Evolutionary conservation across 2,888 invertebrate genomes (phyloP), one percentile per base, ranked within the genome.

Genomic region (Troides aeacus): DNA sequence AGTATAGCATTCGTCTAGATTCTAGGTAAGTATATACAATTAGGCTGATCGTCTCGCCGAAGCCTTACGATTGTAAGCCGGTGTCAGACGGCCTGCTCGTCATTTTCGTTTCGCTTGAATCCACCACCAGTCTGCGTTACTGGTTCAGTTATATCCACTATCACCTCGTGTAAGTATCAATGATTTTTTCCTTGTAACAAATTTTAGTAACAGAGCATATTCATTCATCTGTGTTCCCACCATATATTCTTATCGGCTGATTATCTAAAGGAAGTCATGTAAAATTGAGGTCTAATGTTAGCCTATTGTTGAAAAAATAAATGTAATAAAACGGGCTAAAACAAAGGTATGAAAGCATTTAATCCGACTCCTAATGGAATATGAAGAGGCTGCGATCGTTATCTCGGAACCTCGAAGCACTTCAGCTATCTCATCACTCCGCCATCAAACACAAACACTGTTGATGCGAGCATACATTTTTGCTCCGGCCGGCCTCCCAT

Each of bases 51-150:
- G 89, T 87, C 89, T 86, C 88, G 87, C 87, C 88, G 90, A 91
- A 91, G 90, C 89, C 91, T 78, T 83, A 84, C 83, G 85, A 81
- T 78, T 77, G 78, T 90, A 91, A 90, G 90, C 91, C 83, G 78
- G 78, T 77, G 85, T 85, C 88, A 89, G 90, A 89, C 90, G 84
- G 79, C 82, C 78, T 79, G 78, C 80, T 75, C 81, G 82, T 80
- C 86, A 84, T 84, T 89, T 89, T 89, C 87, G 88, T 88, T 87
- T 88, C 83, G 84, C 81, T 82, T 85, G 74, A 82, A 80, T 76
- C 77, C 82, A 80, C 76, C 65, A 58, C 39, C 30, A 57, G 56
- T 36, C 64, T 46, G 61, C 17, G 57, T 23, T 46, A 56, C 57
- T 23, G 1, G 58, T 72, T 74, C 67, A 68, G 70, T 62, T 57